Conservation (phyloP, 2,113 vertebrate genomes). For the Peromyscus leucopus region DNA sequence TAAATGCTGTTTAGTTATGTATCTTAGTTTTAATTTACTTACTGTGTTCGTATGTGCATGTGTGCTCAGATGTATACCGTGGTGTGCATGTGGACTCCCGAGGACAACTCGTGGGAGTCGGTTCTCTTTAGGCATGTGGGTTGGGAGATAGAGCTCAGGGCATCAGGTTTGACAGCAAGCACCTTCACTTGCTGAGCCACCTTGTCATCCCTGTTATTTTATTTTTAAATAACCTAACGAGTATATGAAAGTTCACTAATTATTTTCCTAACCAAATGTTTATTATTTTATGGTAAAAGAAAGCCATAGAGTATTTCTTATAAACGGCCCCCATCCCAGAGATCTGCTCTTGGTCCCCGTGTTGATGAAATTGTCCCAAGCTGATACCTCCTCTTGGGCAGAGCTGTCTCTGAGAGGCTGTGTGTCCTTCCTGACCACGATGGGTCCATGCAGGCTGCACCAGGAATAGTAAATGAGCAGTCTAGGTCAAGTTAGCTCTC, state of each 20-base stretch:
- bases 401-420: no score
- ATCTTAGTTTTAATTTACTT: not conserved
- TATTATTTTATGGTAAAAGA: not conserved
- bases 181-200: not conserved
- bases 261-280: constrained; percentile 15
- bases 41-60: not conserved
- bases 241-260: not conserved
- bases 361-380: not conserved
- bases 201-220: not conserved
- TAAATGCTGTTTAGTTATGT: not conserved
- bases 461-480: not conserved
- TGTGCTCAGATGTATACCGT: not conserved
- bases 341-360: not conserved
- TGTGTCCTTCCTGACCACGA: accelerated
- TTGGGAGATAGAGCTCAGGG: not conserved
- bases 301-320: not conserved
- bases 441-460: not conserved
- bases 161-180: no score
- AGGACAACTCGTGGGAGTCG: no score
- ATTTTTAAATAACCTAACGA: constrained; percentile 10
- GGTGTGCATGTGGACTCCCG: not conserved
- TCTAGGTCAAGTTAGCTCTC: not conserved
- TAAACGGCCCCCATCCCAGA: no score
- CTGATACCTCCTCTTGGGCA: accelerated
- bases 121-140: no score